phyloP scores from a whole-genome alignment of 1,140 invertebrate genomes.

The Schlechtendalia chinensis region DNA sequence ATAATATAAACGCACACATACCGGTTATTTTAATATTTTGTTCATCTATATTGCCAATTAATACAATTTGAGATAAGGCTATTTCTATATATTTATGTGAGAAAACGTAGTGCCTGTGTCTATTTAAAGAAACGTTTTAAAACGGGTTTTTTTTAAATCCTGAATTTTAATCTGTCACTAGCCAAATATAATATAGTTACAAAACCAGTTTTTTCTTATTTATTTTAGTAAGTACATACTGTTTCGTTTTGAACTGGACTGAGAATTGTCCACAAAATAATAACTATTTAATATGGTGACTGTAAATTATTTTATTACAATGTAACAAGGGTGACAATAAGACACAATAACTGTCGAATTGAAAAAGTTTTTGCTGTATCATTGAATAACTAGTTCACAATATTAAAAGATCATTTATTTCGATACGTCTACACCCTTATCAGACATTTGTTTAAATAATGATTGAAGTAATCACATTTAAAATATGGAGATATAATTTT shows the following conservation, averaged over 20 bases:
- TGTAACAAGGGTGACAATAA: slow-evolving; percentile 42
- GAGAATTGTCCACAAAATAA: slow-evolving; percentile 14
- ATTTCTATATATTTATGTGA: background rate
- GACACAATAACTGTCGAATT: slow-evolving; percentile 23
- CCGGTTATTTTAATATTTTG: background rate
- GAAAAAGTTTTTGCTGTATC: slow-evolving; percentile 20
- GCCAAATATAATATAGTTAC: background rate
- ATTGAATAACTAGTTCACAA: slow-evolving; percentile 21
- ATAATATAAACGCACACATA: background rate
- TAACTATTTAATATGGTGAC: background rate
- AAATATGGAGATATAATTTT: slow-evolving; percentile 2
- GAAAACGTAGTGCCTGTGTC: background rate
- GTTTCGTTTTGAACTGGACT: background rate
- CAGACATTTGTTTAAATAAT: background rate
- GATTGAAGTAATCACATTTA: background rate
- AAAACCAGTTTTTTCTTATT: slow-evolving; percentile 23
- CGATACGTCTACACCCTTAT: background rate
- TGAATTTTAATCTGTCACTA: background rate
- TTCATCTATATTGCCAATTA: background rate
- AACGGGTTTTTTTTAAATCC: background rate
- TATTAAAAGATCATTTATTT: slow-evolving; percentile 20
- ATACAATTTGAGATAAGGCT: background rate
- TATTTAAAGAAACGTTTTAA: background rate
- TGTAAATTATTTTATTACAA: background rate
- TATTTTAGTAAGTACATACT: background rate